Percentiles rank a stretch among this genome's conserved stretches.
Evolutionary conservation across 2,888 invertebrate genomes (phyloP).

Genomic region (Glyphotaelius pellucidus): DNA sequence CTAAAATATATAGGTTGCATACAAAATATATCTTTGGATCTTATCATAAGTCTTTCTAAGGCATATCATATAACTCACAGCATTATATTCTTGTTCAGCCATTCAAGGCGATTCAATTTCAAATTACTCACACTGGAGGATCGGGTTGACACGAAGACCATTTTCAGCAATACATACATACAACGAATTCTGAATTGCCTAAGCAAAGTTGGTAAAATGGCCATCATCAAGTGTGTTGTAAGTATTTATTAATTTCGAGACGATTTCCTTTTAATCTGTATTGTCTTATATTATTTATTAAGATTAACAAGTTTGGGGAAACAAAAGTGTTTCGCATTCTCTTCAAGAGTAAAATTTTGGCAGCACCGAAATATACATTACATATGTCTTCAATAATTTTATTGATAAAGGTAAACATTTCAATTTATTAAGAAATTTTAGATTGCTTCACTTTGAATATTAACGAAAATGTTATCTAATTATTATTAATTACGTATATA

Average conservation of each 20-base stretch:
- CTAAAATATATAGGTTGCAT: slow-evolving; percentile 49
- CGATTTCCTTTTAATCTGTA: slow-evolving; percentile 28
- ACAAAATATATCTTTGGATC: slow-evolving; percentile 50
- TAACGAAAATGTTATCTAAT: neutral
- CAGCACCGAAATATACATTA: slow-evolving; percentile 31
- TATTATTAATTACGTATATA: neutral
- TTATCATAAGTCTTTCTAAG: slow-evolving; percentile 53
- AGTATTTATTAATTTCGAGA: slow-evolving; percentile 21
- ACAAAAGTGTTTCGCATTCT: slow-evolving; percentile 8
- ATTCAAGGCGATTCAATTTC: neutral
- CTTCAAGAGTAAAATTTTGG: slow-evolving; percentile 15
- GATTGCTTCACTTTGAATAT: neutral
- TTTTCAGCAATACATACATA: neutral
- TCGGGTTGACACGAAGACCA: neutral
- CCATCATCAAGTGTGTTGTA: neutral
- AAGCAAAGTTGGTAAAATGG: neutral
- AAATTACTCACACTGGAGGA: slow-evolving; percentile 22
- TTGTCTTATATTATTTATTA: slow-evolving; percentile 19
- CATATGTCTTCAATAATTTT: neutral
- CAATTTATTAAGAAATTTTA: neutral
- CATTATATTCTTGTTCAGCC: slow-evolving; percentile 24
- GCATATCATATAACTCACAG: slow-evolving; percentile 49
- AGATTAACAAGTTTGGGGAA: neutral
- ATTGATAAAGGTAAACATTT: neutral
- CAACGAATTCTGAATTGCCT: neutral